Evolutionary conservation across 2,113 vertebrate species (phyloP).

Genomic region (Manacus vitellinus): DNA sequence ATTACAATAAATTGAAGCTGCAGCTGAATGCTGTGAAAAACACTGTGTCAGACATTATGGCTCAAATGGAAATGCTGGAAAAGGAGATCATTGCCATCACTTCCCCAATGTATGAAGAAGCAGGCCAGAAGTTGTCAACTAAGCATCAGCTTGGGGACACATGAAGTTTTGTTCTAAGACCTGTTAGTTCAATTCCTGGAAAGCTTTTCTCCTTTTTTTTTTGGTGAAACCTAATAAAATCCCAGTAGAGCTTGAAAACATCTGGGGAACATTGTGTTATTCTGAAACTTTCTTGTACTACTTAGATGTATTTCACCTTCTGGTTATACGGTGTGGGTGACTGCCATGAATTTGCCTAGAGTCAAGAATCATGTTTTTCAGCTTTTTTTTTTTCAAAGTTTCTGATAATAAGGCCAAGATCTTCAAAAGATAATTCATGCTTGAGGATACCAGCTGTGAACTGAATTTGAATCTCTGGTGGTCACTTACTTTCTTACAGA

Average conservation of each 20-base stretch:
- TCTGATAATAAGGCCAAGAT: background rate
- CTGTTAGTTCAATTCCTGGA: background rate
- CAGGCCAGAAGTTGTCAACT: constrained; percentile 10
- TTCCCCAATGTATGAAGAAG: background rate
- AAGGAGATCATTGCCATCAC: constrained; percentile 63
- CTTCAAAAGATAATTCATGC: background rate
- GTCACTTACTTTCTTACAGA: background rate
- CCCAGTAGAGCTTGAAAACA: background rate
- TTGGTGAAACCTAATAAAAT: constrained; percentile 7
- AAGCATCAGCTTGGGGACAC: background rate
- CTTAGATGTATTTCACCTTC: background rate
- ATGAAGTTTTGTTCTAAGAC: background rate
- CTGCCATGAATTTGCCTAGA: background rate
- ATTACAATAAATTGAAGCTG: constrained; percentile 67
- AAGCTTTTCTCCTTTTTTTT: background rate
- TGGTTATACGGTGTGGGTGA: background rate
- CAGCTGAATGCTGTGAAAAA: constrained; percentile 67
- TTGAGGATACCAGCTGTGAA: background rate
- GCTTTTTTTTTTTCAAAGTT: background rate
- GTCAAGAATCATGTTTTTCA: background rate
- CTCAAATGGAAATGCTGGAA: constrained; percentile 69
- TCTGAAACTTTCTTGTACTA: background rate
- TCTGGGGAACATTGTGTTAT: background rate
- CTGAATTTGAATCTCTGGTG: background rate
- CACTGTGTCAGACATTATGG: constrained; percentile 59